A percentile compares a stretch with the other conserved stretches of the same genome.
These are phyloP conservation scores for Potorous gilbertii DNA, from an alignment of 2,797 vertebrate species.

Conservation along the genomic window DNA sequence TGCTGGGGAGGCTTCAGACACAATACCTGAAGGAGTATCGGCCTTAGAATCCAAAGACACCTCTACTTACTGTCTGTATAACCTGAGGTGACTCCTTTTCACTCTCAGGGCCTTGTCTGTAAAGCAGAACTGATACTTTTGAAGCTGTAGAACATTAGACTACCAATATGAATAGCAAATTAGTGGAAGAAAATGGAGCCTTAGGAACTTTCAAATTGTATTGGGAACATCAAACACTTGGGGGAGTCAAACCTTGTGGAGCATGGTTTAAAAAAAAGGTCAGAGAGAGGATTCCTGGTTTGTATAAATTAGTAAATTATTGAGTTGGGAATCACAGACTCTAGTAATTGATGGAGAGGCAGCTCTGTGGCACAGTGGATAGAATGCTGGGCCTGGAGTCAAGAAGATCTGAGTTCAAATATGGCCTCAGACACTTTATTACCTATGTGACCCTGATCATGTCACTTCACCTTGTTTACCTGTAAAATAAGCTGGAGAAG, in stretches of 20 bases:
- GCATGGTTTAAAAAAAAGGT: constrained; percentile 18
- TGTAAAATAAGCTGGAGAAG: neutral
- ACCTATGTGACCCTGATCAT: neutral
- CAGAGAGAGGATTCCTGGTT: neutral
- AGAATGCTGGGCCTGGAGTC: neutral
- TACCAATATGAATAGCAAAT: constrained; percentile 1
- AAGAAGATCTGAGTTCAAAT: neutral
- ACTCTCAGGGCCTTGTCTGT: neutral
- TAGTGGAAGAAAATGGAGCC: constrained; percentile 41
- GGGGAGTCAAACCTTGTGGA: constrained; percentile 45
- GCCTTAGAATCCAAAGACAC: neutral
- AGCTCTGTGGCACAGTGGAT: neutral
- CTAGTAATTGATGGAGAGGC: neutral
- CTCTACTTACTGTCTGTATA: neutral
- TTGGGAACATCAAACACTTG: constrained; percentile 33
- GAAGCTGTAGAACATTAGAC: neutral
- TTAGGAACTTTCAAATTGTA: constrained; percentile 49
- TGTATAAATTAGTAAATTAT: neutral
- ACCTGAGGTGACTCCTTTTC: neutral
- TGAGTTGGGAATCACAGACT: neutral
- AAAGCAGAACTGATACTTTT: neutral
- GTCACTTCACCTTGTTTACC: neutral
- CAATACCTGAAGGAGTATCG: neutral
- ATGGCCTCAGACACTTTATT: neutral
- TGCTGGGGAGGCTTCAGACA: neutral